Percentiles rank a stretch among this genome's conserved stretches.
Conservation (phyloP, 2,888 invertebrate genomes). For the Drosophila affinis region DNA sequence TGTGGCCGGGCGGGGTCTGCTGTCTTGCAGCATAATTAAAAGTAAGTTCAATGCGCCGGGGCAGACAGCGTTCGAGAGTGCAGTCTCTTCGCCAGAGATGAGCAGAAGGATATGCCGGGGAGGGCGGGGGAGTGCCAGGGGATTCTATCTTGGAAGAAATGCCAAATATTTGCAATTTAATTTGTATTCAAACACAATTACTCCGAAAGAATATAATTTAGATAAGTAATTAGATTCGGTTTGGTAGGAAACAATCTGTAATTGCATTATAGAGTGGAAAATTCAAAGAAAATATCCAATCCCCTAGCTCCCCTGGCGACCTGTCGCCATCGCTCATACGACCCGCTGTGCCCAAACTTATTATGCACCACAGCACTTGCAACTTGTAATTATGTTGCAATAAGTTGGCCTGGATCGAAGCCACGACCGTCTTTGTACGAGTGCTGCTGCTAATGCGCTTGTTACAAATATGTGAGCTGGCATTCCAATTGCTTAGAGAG, state of each 20-base stretch:
- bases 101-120: slow-evolving; percentile 3
- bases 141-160: slow-evolving; percentile 1
- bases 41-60: slow-evolving; percentile 71
- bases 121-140: not conserved
- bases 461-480: slow-evolving; percentile 59
- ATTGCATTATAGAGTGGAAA: slow-evolving; percentile 5
- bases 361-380: slow-evolving; percentile 50
- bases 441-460: slow-evolving; percentile 40
- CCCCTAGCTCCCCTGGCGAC: slow-evolving; percentile 17
- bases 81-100: slow-evolving; percentile 28
- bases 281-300: not conserved
- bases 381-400: slow-evolving; percentile 76
- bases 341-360: slow-evolving; percentile 30
- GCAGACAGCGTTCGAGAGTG: slow-evolving; percentile 36
- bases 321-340: slow-evolving; percentile 46
- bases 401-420: slow-evolving; percentile 49
- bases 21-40: slow-evolving; percentile 76
- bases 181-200: slow-evolving; percentile 37
- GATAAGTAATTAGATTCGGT: slow-evolving; percentile 20
- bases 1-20: slow-evolving; percentile 42
- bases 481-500: slow-evolving; percentile 39
- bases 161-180: slow-evolving; percentile 42
- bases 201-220: slow-evolving; percentile 20
- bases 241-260: not conserved
- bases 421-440: slow-evolving; percentile 19